A percentile compares a stretch with the other conserved stretches of the same genome.
phyloP scores from a whole-genome alignment of 2,113 vertebrate species.

The Ceyx cyanopectus region DNA sequence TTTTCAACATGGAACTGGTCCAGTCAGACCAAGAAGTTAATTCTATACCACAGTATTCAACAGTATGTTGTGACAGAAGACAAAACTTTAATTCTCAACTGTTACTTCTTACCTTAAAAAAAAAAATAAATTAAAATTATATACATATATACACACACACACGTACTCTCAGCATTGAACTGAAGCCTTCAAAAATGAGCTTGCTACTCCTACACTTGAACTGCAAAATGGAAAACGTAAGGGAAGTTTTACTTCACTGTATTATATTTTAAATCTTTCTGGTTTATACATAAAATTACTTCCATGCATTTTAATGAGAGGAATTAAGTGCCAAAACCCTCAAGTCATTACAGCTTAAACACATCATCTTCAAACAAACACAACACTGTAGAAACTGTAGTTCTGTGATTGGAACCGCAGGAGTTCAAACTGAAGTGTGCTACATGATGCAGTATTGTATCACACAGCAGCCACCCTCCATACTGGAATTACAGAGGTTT shows the following conservation, averaged over 20 bases:
- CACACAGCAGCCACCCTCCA: background rate
- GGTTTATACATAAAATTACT: slow-evolving; percentile 13
- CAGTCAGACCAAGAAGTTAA: background rate
- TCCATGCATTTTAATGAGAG: background rate
- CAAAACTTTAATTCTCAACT: background rate
- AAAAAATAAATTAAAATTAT: background rate
- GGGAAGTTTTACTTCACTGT: background rate
- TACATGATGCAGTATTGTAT: background rate
- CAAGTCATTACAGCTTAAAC: background rate
- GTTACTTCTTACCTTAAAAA: background rate
- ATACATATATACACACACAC: background rate
- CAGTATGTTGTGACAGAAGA: background rate
- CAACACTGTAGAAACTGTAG: background rate
- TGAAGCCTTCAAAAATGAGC: background rate
- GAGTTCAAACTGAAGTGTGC: background rate
- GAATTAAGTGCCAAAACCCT: background rate
- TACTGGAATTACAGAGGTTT: background rate
- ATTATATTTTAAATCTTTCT: background rate
- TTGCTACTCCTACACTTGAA: background rate
- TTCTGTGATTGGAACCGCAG: background rate
- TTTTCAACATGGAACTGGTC: background rate
- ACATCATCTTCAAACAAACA: background rate
- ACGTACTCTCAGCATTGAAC: background rate
- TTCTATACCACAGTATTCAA: background rate
- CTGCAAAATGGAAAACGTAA: background rate